phyloP scores from a whole-genome alignment of 2,113 vertebrate species.

The Benthochromis sp. region DNA sequence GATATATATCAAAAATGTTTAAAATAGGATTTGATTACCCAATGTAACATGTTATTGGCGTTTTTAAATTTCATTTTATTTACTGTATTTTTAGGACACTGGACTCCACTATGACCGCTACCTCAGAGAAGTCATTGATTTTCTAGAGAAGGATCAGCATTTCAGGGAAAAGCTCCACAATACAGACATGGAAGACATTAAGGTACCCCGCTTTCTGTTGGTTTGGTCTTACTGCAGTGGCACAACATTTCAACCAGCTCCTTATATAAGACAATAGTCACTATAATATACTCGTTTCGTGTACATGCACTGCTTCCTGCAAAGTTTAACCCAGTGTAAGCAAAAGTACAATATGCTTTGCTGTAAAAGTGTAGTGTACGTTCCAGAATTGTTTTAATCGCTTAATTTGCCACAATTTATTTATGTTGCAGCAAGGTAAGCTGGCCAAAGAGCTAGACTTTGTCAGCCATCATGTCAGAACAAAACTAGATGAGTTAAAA shows the following conservation, averaged over 20 bases:
- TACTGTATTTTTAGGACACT: conserved; percentile 78
- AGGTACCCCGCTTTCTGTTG: conserved; percentile 68
- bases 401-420: background rate
- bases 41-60: background rate
- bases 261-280: background rate
- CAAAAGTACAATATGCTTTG: background rate
- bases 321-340: background rate
- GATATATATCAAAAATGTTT: background rate
- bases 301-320: background rate
- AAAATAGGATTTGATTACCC: background rate
- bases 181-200: conserved; percentile 97
- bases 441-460: conserved; percentile 94
- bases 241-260: background rate
- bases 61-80: background rate
- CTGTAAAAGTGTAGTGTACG: background rate
- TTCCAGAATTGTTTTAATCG: background rate
- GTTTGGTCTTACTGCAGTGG: background rate
- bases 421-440: conserved; percentile 80
- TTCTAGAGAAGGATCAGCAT: conserved; percentile 94
- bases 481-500: conserved; percentile 92
- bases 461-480: conserved; percentile 92
- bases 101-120: conserved; percentile 97
- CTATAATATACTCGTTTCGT: background rate
- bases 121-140: conserved; percentile 96
- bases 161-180: conserved; percentile 97